Base-by-base conservation (phyloP, 1,140 invertebrate species). In the Cydia splendana region DNA sequence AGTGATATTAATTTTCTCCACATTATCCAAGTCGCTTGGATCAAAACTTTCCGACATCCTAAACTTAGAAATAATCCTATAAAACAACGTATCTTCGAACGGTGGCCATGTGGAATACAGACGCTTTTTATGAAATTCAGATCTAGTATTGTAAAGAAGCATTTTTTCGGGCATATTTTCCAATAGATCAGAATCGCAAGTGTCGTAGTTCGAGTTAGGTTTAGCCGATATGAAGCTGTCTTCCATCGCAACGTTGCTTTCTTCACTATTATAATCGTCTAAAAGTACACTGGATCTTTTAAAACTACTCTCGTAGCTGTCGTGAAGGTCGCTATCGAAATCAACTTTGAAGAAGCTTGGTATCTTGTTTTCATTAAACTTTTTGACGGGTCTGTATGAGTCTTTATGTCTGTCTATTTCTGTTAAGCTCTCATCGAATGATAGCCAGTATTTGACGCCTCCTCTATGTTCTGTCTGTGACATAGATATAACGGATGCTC, bases 51-150 rank as follows among this genome's bases (percentile, higher is more conserved):
- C 88, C 0, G 91, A 90, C 77, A 94, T 87, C 80, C 90, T 90
- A 76, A 94, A 93, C 48, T 90, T 87, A 0, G 91, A 91, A 20
- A 94, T 84, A 4, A 94, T 87, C 76, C 81, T 91, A 77, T 92
- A 94, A 18, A 94, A 90, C n/a, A 93, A 74, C 0, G 93, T 91
- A 18, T 93, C 88, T 77, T 94, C 94, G 74, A 91, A 94, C 1
- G 91, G 91, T 0, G 94, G 93, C 87, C 93, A 93, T 57, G 85
- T 91, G 4, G 84, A 85, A 48, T 89, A 81, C 15, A 82, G 57
- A 18, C 85, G 76, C 75, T 38, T 10, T 12, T 28, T 38, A 12
- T 77, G 71, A 2, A 67, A 65, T 34, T 80, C 77, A 15, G 67
- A 78, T 65, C 81, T 84, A 0, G 82, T 15, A 48, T 48, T 48